Percentiles rank a stretch among this genome's conserved stretches.
phyloP scores from a whole-genome alignment of 2,888 invertebrate species.

The Hermodice carunculata region DNA sequence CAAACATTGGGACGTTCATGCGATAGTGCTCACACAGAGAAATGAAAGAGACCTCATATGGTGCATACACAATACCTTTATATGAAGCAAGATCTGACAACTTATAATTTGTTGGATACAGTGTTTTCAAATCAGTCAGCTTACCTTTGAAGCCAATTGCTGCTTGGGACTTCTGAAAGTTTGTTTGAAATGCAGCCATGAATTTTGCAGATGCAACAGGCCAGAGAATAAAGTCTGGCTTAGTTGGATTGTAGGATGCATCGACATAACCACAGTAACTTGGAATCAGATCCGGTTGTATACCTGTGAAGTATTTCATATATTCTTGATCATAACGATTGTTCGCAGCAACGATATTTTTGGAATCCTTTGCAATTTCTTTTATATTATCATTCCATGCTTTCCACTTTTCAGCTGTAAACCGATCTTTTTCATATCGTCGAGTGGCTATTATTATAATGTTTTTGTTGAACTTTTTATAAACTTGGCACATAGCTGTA shows the following conservation, averaged over 20 bases:
- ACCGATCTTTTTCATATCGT: slow-evolving; percentile 13
- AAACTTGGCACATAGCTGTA: slow-evolving; percentile 14
- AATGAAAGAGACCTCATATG: background rate
- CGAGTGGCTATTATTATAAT: slow-evolving; percentile 1
- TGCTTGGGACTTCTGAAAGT: background rate
- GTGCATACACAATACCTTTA: background rate
- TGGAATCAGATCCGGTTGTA: background rate
- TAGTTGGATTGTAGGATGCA: background rate
- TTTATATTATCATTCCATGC: slow-evolving; percentile 5
- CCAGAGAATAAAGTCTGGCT: background rate
- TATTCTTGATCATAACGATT: slow-evolving; percentile 19
- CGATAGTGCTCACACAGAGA: slow-evolving; percentile 3
- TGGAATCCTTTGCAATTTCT: background rate
- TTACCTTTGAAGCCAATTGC: background rate
- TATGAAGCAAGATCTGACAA: background rate
- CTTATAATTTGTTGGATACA: background rate
- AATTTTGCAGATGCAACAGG: background rate
- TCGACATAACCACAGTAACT: background rate
- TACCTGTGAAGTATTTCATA: background rate
- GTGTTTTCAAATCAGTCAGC: too few species aligned
- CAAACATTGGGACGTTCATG: slow-evolving; percentile 12
- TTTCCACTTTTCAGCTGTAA: background rate
- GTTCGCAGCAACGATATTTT: slow-evolving; percentile 11
- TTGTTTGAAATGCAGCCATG: background rate
- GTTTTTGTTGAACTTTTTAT: background rate